Base-by-base conservation (phyloP, 2,888 invertebrate genomes). In the Caenorhabditis panamensis region DNA sequence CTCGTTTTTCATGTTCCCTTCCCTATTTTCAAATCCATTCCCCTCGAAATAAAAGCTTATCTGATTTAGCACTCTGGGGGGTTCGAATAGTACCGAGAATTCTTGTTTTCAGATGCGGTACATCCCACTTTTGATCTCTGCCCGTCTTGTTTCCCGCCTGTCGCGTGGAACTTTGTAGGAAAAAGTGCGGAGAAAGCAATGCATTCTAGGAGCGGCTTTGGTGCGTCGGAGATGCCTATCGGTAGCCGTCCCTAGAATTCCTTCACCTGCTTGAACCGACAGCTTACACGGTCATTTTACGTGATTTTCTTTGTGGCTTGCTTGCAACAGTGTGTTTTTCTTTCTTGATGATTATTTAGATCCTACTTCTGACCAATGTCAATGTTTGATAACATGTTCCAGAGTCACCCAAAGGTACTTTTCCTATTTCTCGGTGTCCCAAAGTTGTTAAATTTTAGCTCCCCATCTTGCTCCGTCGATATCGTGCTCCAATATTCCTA, bases 401-500 rank as follows among this genome's bases (percentile, higher is more conserved):
- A 47, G 5, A 47, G 18, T 11, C 2, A 5, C 13, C 47, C n/a
- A 41, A 24, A 31, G 36, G 54, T 66, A 41, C 36, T 13, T 11
- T 20, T 37, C 16, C 11, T 41, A 1, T 41, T 0, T 20, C 22
- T 11, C 26, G 11, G 20, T 37, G n/a, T 36, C 18, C 22, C 37
- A 13, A 4, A 37, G 18, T 37, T 18, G 11, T 8, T 36, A 11
- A 11, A 8, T 41, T 36, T 26, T 16, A 77, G 77, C 37, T 64
- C 8, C 9, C 22, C 1, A 47, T 62, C 4, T 47, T 54, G 13
- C 13, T 62, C 11, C 71, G 67, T 5, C 67, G 72, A 1, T 73
- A 73, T 49, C 79, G 72, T 8, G 44, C 67, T 6, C 56, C 72
- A 16, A 24, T 73, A 4, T 22, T 53, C 16, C 18, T 79, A 8